A percentile compares a stretch with the other conserved stretches of the same genome.
Conservation (phyloP, 2,888 invertebrate genomes). For the Erannis defoliaria region DNA sequence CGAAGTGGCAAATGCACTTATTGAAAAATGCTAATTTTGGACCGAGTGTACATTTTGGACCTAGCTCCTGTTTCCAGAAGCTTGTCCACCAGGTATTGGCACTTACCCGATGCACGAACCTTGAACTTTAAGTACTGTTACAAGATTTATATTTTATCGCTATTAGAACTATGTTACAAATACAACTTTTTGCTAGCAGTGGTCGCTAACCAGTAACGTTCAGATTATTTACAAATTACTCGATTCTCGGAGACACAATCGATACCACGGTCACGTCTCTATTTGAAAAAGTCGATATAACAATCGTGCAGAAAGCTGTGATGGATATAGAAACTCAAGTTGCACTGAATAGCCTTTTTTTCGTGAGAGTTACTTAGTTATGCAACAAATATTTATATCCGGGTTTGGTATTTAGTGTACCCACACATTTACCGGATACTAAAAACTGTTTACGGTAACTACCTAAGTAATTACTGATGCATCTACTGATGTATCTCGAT, state of each 20-base stretch:
- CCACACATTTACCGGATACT: not conserved
- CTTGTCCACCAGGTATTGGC: not conserved
- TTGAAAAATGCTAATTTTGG: no score
- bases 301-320: constrained; percentile 77
- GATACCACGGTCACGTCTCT: constrained; percentile 72
- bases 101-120: not conserved
- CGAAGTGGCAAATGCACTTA: no score
- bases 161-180: not conserved
- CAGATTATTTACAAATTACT: constrained; percentile 78
- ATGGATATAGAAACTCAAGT: constrained; percentile 52
- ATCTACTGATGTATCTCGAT: no score
- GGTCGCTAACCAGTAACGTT: constrained; percentile 69
- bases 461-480: no score
- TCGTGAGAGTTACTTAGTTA: not conserved
- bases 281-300: constrained; percentile 63
- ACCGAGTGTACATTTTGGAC: no score
- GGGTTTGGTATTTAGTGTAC: constrained; percentile 3
- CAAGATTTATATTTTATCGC: not conserved
- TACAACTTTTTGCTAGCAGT: constrained; percentile 3
- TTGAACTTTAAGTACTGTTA: constrained; percentile 12
- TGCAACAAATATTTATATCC: not conserved
- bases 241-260: constrained; percentile 62
- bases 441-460: not conserved
- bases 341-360: not conserved
- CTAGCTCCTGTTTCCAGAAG: no score